Conservation (phyloP, 2,113 vertebrate genomes). For the Myotis lucifugus region DNA sequence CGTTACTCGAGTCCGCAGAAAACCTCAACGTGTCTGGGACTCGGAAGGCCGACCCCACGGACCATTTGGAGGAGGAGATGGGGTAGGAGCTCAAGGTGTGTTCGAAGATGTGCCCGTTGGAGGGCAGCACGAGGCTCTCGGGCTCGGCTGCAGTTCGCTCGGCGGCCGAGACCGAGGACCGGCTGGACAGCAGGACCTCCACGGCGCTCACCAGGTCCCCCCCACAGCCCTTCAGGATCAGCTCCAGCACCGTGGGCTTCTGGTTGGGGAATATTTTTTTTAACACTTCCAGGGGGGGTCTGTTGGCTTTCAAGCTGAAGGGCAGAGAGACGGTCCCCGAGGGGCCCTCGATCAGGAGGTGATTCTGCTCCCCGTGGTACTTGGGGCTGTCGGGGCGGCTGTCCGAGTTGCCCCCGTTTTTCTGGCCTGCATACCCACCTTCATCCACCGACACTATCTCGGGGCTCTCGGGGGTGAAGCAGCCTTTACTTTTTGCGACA, state of each 20-base stretch:
- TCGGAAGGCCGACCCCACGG: constrained; percentile 96
- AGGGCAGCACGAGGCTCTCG: constrained; percentile 90
- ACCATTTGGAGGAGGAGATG: constrained; percentile 95
- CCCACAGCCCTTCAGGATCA: constrained; percentile 95
- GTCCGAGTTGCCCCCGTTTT: constrained; percentile 85
- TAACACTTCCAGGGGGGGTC: constrained; percentile 95
- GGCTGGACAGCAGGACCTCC: constrained; percentile 95
- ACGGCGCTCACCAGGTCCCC: constrained; percentile 97
- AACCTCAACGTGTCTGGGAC: constrained; percentile 96
- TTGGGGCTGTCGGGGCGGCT: constrained; percentile 88
- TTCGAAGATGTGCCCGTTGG: constrained; percentile 94
- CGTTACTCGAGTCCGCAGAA: constrained; percentile 89
- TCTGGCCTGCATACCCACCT: constrained; percentile 85
- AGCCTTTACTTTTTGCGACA: constrained; percentile 88
- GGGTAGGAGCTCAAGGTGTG: constrained; percentile 94
- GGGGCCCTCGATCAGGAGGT: constrained; percentile 93
- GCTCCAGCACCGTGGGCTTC: constrained; percentile 96
- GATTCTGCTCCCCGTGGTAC: constrained; percentile 89
- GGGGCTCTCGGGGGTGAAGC: constrained; percentile 91
- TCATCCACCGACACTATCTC: constrained; percentile 92
- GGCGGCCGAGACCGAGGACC: constrained; percentile 79
- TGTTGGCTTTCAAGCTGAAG: constrained; percentile 93
- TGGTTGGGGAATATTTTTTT: constrained; percentile 98
- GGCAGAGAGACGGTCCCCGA: constrained; percentile 93
- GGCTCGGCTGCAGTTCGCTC: constrained; percentile 87